Base-by-base conservation (phyloP, 2,888 invertebrate genomes). In the Hanleya hanleyi region DNA sequence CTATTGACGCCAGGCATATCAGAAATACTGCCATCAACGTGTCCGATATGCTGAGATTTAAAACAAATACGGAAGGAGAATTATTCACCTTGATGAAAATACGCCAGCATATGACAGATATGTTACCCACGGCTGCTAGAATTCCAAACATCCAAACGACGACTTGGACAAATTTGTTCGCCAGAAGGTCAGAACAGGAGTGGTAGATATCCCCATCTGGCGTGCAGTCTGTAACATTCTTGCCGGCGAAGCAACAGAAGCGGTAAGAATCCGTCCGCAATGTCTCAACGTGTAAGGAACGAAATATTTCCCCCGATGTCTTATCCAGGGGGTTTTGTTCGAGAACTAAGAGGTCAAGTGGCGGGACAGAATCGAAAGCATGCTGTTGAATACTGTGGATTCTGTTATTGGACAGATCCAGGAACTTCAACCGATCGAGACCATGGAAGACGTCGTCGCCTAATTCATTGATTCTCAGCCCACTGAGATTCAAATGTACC, bases 111-210 rank as follows among this genome's bases (percentile, higher is more conserved):
- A 71, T 69, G 22, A 85, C 94, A 32, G 93, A 86, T 9, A 92
- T 74, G 86, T 94, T 94, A 18, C 93, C 94, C 5, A 91, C 89
- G 72, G 93, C 92, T 12, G 93, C 93, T 47, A 93, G 87, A 1
- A 92, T 84, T 7, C 93, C 93, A 91, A 94, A 93, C 3, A 93
- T 87, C 94, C 94, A 94, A 33, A 94, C 93, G 79, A 93, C 93
- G 82, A 50, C 84, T 81, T 84, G 77, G 29, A 84, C 75, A 9
- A 84, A 38, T 5, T 70, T 50, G 74, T 75, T 81, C 26, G 78
- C 81, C 57, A 83, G 71, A 0, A 83, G 76, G 69, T 83, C 75
- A 38, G 81, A 38, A 29, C 70, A 71, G 75, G 79, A 81, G 47
- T 81, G 82, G 50, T 83, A 79, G 6, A 81, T 81, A 61, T 82